These are phyloP conservation scores for Chrosomus eos DNA, from an alignment of 2,797 vertebrate genomes.

Conservation along the genomic window DNA sequence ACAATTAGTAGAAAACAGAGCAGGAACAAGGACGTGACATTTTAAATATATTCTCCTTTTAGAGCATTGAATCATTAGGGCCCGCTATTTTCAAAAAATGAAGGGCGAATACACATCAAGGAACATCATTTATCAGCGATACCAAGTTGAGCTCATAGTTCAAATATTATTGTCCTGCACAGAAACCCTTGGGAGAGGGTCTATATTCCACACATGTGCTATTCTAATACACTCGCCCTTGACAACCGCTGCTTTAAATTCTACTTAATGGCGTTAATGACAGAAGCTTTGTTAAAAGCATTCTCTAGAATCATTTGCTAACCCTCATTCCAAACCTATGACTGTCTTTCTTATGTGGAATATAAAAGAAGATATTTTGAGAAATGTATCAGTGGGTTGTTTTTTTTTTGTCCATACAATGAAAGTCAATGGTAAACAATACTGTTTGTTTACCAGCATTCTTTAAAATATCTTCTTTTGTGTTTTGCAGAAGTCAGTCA, in stretches of 20 bases:
- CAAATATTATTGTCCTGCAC: constrained; percentile 1
- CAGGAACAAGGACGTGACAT: constrained; percentile 12
- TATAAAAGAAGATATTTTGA: background rate
- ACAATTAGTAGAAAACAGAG: constrained; percentile 13
- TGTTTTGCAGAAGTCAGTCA: background rate
- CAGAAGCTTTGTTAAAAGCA: background rate
- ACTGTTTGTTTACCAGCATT: background rate
- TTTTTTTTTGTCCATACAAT: background rate
- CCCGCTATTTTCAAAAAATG: background rate
- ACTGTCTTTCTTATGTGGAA: background rate
- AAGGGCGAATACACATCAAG: background rate
- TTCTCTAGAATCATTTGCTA: background rate
- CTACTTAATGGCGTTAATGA: background rate
- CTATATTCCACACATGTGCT: background rate
- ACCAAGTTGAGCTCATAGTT: background rate
- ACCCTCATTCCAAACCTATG: background rate
- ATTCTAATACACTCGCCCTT: background rate
- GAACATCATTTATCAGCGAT: background rate
- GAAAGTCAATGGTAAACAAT: background rate
- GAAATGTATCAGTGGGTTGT: background rate
- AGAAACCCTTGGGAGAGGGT: background rate
- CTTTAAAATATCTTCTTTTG: background rate
- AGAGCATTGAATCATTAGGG: background rate
- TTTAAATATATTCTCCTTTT: constrained; percentile 30
- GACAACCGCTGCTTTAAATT: constrained; percentile 8